These are phyloP conservation scores for Hirtodrosophila trivittata DNA, from an alignment of 2,888 invertebrate genomes.

Conservation along the genomic window DNA sequence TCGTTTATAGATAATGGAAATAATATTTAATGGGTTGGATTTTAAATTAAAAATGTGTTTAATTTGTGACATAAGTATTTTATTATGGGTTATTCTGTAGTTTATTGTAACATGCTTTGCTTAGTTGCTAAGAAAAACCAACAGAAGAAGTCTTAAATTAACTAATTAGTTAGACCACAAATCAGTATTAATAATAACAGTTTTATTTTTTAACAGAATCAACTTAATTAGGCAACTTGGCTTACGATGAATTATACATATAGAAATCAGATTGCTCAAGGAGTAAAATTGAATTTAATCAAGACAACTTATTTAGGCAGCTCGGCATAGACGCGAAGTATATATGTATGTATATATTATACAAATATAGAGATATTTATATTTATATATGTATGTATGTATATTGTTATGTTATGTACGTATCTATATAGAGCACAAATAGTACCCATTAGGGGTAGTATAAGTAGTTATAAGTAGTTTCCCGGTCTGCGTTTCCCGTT, in stretches of 20 bases:
- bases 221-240: conserved; percentile 32
- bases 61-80: conserved; percentile 45
- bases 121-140: conserved; percentile 59
- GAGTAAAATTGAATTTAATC: conserved; percentile 29
- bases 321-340: conserved; percentile 69
- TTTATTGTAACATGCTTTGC: conserved; percentile 71
- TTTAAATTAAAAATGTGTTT: neutral
- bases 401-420: conserved; percentile 6
- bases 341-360: conserved; percentile 14
- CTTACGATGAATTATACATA: neutral
- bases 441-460: conserved; percentile 8
- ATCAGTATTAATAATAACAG: conserved; percentile 20
- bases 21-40: conserved; percentile 19
- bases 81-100: conserved; percentile 49
- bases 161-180: conserved; percentile 11
- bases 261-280: conserved; percentile 1
- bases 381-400: conserved; percentile 19
- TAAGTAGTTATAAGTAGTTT: conserved; percentile 1
- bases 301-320: conserved; percentile 62
- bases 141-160: conserved; percentile 6
- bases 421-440: conserved; percentile 18
- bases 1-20: conserved; percentile 5
- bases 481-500: conserved; percentile 23
- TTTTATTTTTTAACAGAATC: conserved; percentile 18
- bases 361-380: conserved; percentile 1